Base-by-base conservation (phyloP, 2,888 invertebrate genomes). In the Thelaira solivaga region DNA sequence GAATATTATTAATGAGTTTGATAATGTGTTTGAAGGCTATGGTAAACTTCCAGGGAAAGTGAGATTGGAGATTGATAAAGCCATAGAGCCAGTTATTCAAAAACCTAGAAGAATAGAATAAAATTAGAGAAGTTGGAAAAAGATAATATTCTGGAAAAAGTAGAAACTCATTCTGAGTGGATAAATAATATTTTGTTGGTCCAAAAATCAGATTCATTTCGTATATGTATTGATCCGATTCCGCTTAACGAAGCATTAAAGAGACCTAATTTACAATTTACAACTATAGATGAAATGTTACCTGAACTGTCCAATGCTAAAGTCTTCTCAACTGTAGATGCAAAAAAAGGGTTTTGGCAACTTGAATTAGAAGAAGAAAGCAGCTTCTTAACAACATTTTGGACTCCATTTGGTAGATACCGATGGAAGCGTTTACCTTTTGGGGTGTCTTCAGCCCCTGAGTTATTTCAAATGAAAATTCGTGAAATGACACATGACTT, bases 391-490 rank as follows among this genome's bases (percentile, higher is more conserved):
- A 57, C 57, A 1, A 39, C 39, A 8, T 57, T 57, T 5, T 61
- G 45, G 61, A 61, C 61, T 26, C 61, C 61, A 16, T 61, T 31
- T 13, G 61, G 31, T 2, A 36, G 45, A 31, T 45, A 61, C 31
- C 20, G 61, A 31, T 61, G 43, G 29, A 61, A 61, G 2, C 31
- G 61, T 31, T 18, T 61, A 20, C 45, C 45, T 11, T 61, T 61
- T 29, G 45, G 45, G 5, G 29, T 61, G 8, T 45, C 43, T 6
- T 10, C 8, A 31, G 10, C 31, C 31, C 31, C n/a, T n/a, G n/a
- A n/a, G n/a, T n/a, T n/a, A n/a, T n/a, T n/a, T n/a, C 47, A 47
- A 13, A n/a, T 62, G 11, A 45, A 53, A 36, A 8, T 53, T n/a
- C 36, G 24, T 4, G 34, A 53, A 36, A 53, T 34, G 34, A 20